A percentile compares a stretch with the other conserved stretches of the same genome.
These are phyloP conservation scores for Potorous gilbertii DNA, from an alignment of 2,797 vertebrate species.

Conservation along the genomic window DNA sequence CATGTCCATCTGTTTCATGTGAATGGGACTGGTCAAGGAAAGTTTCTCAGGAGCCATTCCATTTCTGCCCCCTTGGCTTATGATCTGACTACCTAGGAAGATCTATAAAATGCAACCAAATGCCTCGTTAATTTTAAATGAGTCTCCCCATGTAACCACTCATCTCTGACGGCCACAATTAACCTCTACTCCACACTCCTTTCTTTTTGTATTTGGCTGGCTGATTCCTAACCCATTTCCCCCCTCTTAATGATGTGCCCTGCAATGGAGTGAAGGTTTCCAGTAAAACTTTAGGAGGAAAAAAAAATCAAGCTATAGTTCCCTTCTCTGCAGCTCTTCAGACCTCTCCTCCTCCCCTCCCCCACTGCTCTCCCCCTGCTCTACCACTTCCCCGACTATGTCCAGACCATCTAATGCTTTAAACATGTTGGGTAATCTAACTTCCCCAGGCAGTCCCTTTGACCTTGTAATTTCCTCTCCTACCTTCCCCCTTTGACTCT, in stretches of 20 bases:
- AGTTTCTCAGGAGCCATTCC: slow-evolving; percentile 15
- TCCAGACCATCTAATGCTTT: slow-evolving; percentile 51
- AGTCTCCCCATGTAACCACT: slow-evolving; percentile 68
- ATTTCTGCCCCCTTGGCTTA: slow-evolving; percentile 63
- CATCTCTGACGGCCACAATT: slow-evolving; percentile 77
- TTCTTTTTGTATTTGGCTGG: slow-evolving; percentile 37
- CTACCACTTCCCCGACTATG: neutral
- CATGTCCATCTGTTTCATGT: neutral
- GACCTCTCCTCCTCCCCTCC: neutral
- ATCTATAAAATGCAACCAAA: slow-evolving; percentile 70
- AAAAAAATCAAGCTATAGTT: slow-evolving; percentile 27
- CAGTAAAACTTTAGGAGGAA: slow-evolving; percentile 63
- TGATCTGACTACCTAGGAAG: slow-evolving; percentile 70
- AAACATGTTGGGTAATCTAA: slow-evolving; percentile 54
- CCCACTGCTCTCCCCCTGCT: too few relatives aligned
- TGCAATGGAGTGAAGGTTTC: neutral
- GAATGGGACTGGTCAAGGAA: slow-evolving; percentile 51
- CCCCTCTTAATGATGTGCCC: slow-evolving; percentile 21
- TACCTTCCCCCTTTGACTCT: slow-evolving; percentile 47
- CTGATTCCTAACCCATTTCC: slow-evolving; percentile 53
- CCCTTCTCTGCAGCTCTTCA: neutral
- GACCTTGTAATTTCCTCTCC: slow-evolving; percentile 65
- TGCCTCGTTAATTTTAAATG: slow-evolving; percentile 75
- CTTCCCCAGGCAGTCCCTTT: slow-evolving; percentile 48
- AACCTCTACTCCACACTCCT: slow-evolving; percentile 40